These are phyloP conservation scores for Podabrus alpinus DNA, from an alignment of 2,888 invertebrate species.

Conservation along the genomic window DNA sequence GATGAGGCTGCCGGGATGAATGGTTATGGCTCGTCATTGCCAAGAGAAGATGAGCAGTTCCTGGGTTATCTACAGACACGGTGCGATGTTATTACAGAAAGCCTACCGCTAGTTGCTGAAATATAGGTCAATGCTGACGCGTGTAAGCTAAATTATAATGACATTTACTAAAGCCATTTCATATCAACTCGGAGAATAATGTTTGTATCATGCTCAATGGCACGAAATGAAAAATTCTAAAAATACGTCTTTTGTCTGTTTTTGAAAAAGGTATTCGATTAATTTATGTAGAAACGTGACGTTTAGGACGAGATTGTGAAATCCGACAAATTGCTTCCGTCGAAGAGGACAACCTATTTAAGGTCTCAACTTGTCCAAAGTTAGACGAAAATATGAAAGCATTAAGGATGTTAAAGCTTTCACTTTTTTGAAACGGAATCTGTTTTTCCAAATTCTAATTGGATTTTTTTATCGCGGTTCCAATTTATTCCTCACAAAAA, in stretches of 20 bases:
- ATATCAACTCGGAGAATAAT: background rate
- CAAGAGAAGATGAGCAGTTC: constrained; percentile 38
- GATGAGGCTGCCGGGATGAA: constrained; percentile 39
- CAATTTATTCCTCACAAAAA: background rate
- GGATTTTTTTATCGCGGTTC: background rate
- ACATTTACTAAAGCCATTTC: background rate
- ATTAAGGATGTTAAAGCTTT: constrained; percentile 12
- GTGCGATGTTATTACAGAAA: constrained; percentile 29
- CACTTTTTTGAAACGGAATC: constrained; percentile 3
- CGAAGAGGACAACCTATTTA: constrained; percentile 26
- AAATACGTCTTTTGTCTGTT: background rate
- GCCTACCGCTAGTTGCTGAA: constrained; percentile 15
- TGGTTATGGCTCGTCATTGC: constrained; percentile 44
- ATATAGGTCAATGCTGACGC: constrained; percentile 20
- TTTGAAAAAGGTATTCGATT: constrained; percentile 30
- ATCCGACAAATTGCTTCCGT: constrained; percentile 32
- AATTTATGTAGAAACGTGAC: constrained; percentile 31
- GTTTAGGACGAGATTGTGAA: constrained; percentile 32
- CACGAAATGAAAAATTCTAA: background rate
- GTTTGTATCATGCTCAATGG: background rate
- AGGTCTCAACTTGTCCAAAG: constrained; percentile 26
- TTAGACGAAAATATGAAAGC: constrained; percentile 25
- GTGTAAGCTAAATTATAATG: constrained; percentile 5
- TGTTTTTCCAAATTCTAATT: background rate
- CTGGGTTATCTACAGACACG: constrained; percentile 36